A percentile compares a stretch with the other conserved stretches of the same genome.
Evolutionary conservation across 2,888 invertebrate genomes (phyloP).

Genomic region (Amphiduros pacificus): DNA sequence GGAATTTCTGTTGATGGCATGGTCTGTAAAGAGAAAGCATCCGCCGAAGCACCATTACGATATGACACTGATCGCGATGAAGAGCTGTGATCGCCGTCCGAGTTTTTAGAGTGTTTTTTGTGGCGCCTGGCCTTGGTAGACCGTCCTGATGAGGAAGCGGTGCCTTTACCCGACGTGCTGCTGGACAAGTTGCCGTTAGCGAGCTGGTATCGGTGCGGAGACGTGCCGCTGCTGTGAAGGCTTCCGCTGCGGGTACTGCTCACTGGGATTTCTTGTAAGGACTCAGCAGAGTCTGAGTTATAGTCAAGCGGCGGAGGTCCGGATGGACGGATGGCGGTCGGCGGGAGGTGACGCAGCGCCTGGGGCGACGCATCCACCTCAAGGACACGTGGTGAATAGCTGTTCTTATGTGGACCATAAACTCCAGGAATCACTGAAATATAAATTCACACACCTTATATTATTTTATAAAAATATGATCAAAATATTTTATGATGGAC

Average conservation of each 20-base stretch:
- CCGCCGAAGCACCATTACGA: background rate
- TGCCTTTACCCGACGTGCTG: background rate
- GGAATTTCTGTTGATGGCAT: background rate
- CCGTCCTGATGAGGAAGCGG: background rate
- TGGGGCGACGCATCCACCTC: slow-evolving; percentile 4
- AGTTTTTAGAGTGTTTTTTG: too few relatives aligned
- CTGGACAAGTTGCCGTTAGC: background rate
- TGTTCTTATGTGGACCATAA: background rate
- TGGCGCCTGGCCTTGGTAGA: too few relatives aligned
- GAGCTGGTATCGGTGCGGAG: background rate
- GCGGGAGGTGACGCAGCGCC: background rate
- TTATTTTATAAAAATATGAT: too few relatives aligned
- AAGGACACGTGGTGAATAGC: background rate
- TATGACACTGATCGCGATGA: background rate
- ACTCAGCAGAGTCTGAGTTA: slow-evolving; percentile 44
- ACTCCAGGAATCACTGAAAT: slow-evolving; percentile 7
- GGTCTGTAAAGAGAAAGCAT: background rate
- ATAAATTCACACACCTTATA: too few relatives aligned
- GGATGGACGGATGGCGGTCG: background rate
- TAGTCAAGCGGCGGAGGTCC: slow-evolving; percentile 28
- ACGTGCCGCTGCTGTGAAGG: background rate
- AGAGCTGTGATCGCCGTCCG: background rate
- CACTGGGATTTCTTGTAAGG: slow-evolving; percentile 34
- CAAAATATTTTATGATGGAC: too few relatives aligned
- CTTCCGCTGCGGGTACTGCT: slow-evolving; percentile 4